These are phyloP conservation scores for Andrena minutula DNA, from an alignment of 2,888 invertebrate species.

Conservation along the genomic window DNA sequence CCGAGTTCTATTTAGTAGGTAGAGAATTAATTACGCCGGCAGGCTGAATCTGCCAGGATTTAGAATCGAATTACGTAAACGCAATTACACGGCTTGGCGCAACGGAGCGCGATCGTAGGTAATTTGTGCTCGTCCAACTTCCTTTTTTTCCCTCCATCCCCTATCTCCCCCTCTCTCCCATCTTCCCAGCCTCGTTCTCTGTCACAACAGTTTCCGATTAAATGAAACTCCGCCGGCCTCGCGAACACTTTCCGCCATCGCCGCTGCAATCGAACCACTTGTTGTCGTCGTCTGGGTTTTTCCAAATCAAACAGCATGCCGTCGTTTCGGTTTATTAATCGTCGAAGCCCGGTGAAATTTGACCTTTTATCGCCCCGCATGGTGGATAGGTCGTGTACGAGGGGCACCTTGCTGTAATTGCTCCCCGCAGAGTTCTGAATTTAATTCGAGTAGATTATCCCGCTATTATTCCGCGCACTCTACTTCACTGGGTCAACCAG, in stretches of 20 bases:
- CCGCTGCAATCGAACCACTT: slow-evolving; percentile 55
- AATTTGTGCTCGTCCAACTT: slow-evolving; percentile 57
- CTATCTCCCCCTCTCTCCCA: not conserved
- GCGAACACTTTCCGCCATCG: slow-evolving; percentile 33
- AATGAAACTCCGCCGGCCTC: slow-evolving; percentile 50
- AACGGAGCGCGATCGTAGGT: slow-evolving; percentile 57
- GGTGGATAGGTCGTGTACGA: too few species aligned
- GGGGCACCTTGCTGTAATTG: too few species aligned
- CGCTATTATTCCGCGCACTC: not conserved
- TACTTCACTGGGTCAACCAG: not conserved
- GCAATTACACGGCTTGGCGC: slow-evolving; percentile 59
- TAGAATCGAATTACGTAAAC: slow-evolving; percentile 72
- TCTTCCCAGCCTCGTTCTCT: slow-evolving; percentile 2
- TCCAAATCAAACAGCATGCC: slow-evolving; percentile 24
- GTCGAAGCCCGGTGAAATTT: slow-evolving; percentile 19
- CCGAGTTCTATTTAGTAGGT: slow-evolving; percentile 66
- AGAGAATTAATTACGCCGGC: slow-evolving; percentile 70
- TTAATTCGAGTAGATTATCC: not conserved
- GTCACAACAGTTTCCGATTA: slow-evolving; percentile 53
- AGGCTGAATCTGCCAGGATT: slow-evolving; percentile 68
- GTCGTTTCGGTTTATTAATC: slow-evolving; percentile 47
- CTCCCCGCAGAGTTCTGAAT: not conserved
- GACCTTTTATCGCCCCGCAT: not conserved
- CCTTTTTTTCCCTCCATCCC: not conserved
- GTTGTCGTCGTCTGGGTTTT: slow-evolving; percentile 44